phyloP scores from a whole-genome alignment of 2,113 vertebrate species.

The Saimiri boliviensis region DNA sequence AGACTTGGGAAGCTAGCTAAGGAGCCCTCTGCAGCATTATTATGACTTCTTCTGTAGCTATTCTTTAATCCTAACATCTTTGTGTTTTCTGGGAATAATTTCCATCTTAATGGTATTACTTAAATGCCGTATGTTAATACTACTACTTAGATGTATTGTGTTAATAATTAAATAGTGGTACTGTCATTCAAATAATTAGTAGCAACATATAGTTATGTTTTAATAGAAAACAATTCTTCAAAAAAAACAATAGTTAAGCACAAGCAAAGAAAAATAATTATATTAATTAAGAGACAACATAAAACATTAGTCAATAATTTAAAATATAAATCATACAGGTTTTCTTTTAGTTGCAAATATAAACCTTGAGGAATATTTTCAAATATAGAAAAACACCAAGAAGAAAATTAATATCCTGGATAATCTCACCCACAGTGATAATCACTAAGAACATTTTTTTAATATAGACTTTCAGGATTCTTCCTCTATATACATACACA shows the following conservation, averaged over 20 bases:
- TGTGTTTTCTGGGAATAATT: slow-evolving; percentile 37
- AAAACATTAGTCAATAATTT: background rate
- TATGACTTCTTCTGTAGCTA: slow-evolving; percentile 62
- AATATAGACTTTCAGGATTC: background rate
- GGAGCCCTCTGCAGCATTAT: slow-evolving; percentile 21
- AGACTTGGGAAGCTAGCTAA: slow-evolving; percentile 61
- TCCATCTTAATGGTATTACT: background rate
- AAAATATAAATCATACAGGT: background rate
- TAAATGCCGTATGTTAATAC: background rate
- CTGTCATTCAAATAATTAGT: background rate
- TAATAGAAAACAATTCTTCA: background rate
- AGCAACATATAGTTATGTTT: background rate
- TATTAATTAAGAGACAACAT: background rate
- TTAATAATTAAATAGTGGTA: background rate
- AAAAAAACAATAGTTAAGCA: background rate
- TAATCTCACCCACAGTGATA: background rate
- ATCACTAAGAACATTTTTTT: background rate
- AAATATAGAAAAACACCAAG: background rate
- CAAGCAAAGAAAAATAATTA: background rate
- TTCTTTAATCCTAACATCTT: background rate
- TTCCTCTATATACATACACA: background rate
- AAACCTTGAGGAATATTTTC: background rate
- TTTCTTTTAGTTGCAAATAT: background rate
- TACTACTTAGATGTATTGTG: background rate
- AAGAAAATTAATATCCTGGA: background rate